Conservation (phyloP, 1,140 invertebrate species). For the Tetramorium simillimum region DNA sequence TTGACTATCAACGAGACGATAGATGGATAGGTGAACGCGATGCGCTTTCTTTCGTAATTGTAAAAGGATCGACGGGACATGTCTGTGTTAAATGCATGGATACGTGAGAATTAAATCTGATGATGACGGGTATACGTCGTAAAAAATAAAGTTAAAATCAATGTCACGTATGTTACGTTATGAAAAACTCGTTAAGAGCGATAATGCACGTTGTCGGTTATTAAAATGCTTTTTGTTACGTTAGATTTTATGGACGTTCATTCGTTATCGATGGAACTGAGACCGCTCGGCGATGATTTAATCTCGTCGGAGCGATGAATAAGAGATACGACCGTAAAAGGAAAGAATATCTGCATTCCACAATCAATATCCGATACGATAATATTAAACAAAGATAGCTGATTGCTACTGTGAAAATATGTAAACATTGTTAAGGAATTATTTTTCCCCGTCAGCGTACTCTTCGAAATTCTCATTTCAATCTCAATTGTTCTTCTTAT, state of each 20-base stretch:
- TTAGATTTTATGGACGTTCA: slow-evolving; percentile 43
- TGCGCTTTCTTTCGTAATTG: slow-evolving; percentile 11
- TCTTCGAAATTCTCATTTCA: background rate
- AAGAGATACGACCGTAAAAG: slow-evolving; percentile 28
- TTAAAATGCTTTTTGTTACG: slow-evolving; percentile 54
- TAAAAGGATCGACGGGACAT: background rate
- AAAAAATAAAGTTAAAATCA: slow-evolving; percentile 47
- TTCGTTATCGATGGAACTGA: slow-evolving; percentile 47
- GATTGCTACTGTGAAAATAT: slow-evolving; percentile 4
- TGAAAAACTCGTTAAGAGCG: slow-evolving; percentile 51
- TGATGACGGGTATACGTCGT: background rate
- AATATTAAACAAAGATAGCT: background rate
- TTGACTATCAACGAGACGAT: slow-evolving; percentile 28
- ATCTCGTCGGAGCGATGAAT: slow-evolving; percentile 30
- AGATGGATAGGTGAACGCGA: slow-evolving; percentile 15
- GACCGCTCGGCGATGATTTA: slow-evolving; percentile 40
- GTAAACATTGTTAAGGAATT: slow-evolving; percentile 17
- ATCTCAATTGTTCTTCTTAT: background rate
- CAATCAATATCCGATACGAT: slow-evolving; percentile 33
- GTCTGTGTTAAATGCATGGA: background rate
- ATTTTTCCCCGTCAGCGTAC: background rate
- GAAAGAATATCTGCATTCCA: background rate
- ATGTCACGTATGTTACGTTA: slow-evolving; percentile 33
- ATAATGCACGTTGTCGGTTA: slow-evolving; percentile 54
- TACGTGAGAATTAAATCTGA: background rate